Evolutionary conservation across 53 echinoderm and acorn worm genomes (phyloP), one percentile per base, ranked within the genome.

Genomic region (Luidia sarsii): DNA sequence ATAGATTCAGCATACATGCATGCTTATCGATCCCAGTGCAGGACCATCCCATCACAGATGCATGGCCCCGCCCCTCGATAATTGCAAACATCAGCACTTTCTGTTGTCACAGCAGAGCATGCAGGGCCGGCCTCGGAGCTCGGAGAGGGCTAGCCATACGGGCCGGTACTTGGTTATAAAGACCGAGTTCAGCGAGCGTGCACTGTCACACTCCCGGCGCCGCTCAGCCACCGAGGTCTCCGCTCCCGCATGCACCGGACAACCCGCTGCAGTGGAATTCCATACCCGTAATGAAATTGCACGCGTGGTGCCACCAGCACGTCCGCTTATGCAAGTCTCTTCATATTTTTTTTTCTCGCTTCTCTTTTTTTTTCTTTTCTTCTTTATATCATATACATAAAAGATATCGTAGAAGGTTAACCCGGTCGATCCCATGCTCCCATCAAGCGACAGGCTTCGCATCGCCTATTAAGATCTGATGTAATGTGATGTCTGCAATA

Each of bases 141-240:
- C n/a, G n/a, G n/a, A n/a, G n/a, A n/a, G n/a, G n/a, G n/a, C n/a
- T n/a, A n/a, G n/a, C n/a, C n/a, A n/a, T n/a, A n/a, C n/a, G n/a
- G n/a, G n/a, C n/a, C n/a, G n/a, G n/a, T n/a, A n/a, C n/a, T n/a
- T n/a, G n/a, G n/a, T n/a, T n/a, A n/a, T n/a, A n/a, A n/a, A n/a
- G n/a, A n/a, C n/a, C n/a, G 56, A 72, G 72, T 72, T 72, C 72
- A 72, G 30, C 77, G 60, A 77, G 60, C 61, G 77, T 77, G 48
- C 77, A 59, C 77, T 46, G 14, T 77, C 77, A 60, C 61, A 77
- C 77, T 11, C 60, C 31, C 61, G 77, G 77, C 77, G 77, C 77
- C 77, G 77, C 28, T 2, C 29, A 41, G 48, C 46, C 41, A 41
- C 41, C 77, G 29, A 48, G 60, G 61, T 61, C 39, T 48, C 25